Conservation (phyloP, 2,888 invertebrate species). For the Drosophila incognita region DNA sequence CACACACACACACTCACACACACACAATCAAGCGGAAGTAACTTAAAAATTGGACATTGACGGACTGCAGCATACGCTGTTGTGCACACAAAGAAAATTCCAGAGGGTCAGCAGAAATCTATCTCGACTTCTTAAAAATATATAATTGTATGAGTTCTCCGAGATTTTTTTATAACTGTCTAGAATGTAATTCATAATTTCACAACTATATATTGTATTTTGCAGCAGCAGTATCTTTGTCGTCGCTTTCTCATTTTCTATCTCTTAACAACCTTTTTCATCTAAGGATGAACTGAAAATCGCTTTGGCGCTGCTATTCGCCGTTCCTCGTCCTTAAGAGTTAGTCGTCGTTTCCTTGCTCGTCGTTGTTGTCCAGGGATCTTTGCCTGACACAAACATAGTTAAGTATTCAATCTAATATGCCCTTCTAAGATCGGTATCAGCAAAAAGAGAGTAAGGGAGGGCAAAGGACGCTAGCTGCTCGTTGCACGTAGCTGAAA, state of each 20-base stretch:
- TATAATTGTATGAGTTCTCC: background rate
- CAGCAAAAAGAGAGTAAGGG: background rate
- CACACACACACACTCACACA: constrained; percentile 5
- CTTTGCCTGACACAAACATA: background rate
- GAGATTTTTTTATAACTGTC: background rate
- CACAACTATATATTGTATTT: background rate
- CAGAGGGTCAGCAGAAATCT: background rate
- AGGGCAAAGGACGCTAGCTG: constrained; percentile 5
- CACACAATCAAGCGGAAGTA: background rate
- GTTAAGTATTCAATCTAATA: background rate
- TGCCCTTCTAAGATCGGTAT: background rate
- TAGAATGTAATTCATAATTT: background rate
- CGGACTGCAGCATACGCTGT: background rate
- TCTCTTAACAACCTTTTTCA: background rate
- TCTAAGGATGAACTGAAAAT: background rate
- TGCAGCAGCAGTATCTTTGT: background rate
- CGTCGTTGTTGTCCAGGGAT: background rate
- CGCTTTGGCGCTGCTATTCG: background rate
- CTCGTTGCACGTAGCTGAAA: constrained; percentile 70
- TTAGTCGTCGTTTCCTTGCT: background rate
- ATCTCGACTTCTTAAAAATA: background rate
- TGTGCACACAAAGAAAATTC: background rate
- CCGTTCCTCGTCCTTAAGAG: background rate
- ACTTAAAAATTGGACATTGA: background rate
- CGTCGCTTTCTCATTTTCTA: background rate